Evolutionary conservation across 2,888 invertebrate genomes (phyloP).

Genomic region (Tupiocoris notatus): DNA sequence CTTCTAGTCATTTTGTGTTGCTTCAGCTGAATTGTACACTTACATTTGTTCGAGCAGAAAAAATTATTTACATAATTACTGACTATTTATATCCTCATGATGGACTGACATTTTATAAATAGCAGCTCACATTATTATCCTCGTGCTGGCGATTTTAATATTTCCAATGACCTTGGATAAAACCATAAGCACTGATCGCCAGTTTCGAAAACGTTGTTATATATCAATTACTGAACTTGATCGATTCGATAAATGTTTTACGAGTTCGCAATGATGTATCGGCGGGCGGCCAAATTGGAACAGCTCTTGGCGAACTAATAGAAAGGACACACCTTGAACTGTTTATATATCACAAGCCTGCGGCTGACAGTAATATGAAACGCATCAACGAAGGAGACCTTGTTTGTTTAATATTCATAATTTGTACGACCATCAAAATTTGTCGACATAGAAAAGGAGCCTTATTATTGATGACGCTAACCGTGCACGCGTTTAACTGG

Average conservation of each 20-base stretch:
- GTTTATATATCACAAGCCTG: conserved; percentile 11
- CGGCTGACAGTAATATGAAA: conserved; percentile 18
- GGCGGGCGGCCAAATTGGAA: background rate
- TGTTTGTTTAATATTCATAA: conserved; percentile 34
- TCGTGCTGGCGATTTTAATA: background rate
- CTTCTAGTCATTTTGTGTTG: too few relatives aligned
- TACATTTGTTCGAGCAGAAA: too few relatives aligned
- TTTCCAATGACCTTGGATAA: background rate
- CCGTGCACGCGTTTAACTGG: conserved; percentile 24
- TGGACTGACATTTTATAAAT: too few relatives aligned
- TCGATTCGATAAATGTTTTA: background rate
- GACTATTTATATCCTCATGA: too few relatives aligned
- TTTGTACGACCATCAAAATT: conserved; percentile 28
- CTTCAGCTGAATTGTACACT: too few relatives aligned
- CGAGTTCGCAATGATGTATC: background rate
- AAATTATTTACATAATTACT: too few relatives aligned
- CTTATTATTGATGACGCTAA: conserved; percentile 15
- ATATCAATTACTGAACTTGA: background rate
- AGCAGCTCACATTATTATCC: too few relatives aligned
- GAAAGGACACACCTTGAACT: background rate
- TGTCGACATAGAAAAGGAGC: conserved; percentile 3
- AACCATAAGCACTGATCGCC: background rate
- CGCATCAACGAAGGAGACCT: background rate
- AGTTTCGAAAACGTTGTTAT: background rate
- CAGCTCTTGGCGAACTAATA: background rate